Conservation (phyloP, 1,140 invertebrate genomes). For the Charaxes varanes region DNA sequence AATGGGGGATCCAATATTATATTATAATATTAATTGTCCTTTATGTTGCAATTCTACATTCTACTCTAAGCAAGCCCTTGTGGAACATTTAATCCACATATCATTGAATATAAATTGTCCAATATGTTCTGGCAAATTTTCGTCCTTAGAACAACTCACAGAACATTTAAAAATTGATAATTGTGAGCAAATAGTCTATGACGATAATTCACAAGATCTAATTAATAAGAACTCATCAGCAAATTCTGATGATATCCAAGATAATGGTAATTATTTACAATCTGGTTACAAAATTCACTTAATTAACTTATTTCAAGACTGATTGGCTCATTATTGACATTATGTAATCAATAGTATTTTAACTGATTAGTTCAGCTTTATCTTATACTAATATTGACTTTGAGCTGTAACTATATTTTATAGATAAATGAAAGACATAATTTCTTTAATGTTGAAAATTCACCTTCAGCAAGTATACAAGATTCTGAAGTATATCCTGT, state of each 20-base stretch:
- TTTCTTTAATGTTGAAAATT: no score
- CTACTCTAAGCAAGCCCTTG: slow-evolving; percentile 71
- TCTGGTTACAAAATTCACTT: no score
- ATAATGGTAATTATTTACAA: slow-evolving; percentile 16
- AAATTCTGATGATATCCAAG: slow-evolving; percentile 6
- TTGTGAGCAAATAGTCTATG: slow-evolving; percentile 27
- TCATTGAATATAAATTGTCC: slow-evolving; percentile 77
- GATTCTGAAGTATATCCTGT: no score
- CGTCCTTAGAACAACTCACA: slow-evolving; percentile 71
- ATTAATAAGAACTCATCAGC: slow-evolving; percentile 11
- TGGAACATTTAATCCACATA: slow-evolving; percentile 76
- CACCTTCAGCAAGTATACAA: no score
- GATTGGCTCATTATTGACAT: no score
- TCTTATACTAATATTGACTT: no score
- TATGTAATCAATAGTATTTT: no score
- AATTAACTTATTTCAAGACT: no score
- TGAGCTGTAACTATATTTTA: no score
- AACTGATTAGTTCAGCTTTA: no score
- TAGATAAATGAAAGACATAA: no score
- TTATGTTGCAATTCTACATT: slow-evolving; percentile 79
- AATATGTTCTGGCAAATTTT: slow-evolving; percentile 71
- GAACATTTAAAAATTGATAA: slow-evolving; percentile 68
- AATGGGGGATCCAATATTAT: slow-evolving; percentile 73
- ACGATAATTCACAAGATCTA: slow-evolving; percentile 7
- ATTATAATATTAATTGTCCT: slow-evolving; percentile 75